Base-by-base conservation (phyloP, 1,140 invertebrate genomes). In the Asbolus verrucosus region DNA sequence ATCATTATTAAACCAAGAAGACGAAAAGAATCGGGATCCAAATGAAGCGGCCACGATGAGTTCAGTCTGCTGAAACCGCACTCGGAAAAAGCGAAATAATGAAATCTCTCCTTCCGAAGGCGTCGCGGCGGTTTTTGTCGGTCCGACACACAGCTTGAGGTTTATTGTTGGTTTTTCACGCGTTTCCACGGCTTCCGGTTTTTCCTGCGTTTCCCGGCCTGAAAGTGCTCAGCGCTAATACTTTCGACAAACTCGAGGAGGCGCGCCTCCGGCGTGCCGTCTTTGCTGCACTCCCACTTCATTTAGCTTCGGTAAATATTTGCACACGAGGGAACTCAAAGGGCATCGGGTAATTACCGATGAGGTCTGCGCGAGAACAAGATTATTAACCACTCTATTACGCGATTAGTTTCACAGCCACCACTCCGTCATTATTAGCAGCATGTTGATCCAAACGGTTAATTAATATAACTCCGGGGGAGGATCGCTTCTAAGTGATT, bases 141-240 rank as follows among this genome's bases (percentile, higher is more conserved):
- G 11, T 30, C 11, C 33, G 18, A 62, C 67, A 69, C 67, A 62
- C 39, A 54, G 60, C 67, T 69, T 50, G 60, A 62, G 60, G 67
- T 63, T 69, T 69, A 69, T 69, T 69, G 67, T 69, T 69, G 63
- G 67, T 69, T 69, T 69, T 69, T 63, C 67, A 39, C 59, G 67
- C 54, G 61, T 69, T 69, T 69, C 67, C 59, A 43, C 67, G 11
- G 67, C 63, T 69, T 69, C 67, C 67, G 67, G 67, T 43, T 69
- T 63, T 63, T 63, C 59, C 33, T 63, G 18, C 31, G 50, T 50
- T 69, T 69, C 67, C 67, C 43, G 59, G 38, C 30, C 39, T 19
- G 27, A 60, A 63, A 69, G 60, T 69, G 54, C 65, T 50, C 65
- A 33, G 13, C 61, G 61, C 61, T 63, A 63, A 63, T 63, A 63